phyloP scores from a whole-genome alignment of 2,888 invertebrate species.

The Argyra leucocephala region DNA sequence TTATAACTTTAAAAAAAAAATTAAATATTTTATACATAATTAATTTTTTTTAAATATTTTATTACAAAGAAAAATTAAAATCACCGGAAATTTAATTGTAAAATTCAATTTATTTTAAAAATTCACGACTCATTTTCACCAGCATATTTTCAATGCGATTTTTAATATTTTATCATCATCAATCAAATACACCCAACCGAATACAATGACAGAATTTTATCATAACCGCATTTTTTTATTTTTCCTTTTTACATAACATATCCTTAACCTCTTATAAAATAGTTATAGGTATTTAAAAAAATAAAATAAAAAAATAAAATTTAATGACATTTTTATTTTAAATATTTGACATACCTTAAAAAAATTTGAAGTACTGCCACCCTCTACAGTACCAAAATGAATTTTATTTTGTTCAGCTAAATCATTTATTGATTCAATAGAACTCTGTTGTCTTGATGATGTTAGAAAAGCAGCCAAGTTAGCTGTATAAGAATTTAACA shows the following conservation, averaged over 20 bases:
- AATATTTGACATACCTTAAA: conserved; percentile 57
- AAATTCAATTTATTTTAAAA: too few relatives aligned
- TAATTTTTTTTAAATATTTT: too few relatives aligned
- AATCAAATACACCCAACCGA: too few relatives aligned
- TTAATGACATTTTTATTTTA: neutral
- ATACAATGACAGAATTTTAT: neutral
- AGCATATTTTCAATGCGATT: too few relatives aligned
- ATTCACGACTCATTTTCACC: too few relatives aligned
- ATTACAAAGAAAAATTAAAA: too few relatives aligned
- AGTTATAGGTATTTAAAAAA: neutral
- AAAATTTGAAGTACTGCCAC: conserved; percentile 84
- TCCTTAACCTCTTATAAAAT: neutral
- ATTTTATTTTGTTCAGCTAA: conserved; percentile 86
- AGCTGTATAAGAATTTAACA: conserved; percentile 83
- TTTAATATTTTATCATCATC: too few relatives aligned
- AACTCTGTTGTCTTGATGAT: conserved; percentile 76
- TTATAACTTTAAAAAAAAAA: too few relatives aligned
- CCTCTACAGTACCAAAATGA: conserved; percentile 80
- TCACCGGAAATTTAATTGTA: too few relatives aligned
- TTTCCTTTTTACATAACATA: neutral
- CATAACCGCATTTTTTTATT: neutral
- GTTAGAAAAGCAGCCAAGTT: conserved; percentile 90
- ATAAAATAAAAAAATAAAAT: neutral
- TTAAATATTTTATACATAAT: too few relatives aligned
- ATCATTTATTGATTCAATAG: conserved; percentile 83